Conservation (phyloP, 2,797 vertebrate genomes). For the Pterois miles region DNA sequence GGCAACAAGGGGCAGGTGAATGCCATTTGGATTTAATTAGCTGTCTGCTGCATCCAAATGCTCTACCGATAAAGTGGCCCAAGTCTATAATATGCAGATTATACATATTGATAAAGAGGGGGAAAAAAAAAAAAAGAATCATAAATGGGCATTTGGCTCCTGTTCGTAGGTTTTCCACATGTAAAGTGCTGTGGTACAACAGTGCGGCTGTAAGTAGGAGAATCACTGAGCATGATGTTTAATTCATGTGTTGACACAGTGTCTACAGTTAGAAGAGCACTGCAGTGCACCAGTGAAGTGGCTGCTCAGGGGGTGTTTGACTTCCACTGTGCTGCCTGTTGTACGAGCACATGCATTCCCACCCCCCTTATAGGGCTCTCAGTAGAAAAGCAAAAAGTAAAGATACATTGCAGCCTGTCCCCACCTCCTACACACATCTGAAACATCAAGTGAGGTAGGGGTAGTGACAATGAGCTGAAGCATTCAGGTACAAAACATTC, state of each 20-base stretch:
- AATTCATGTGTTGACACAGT: constrained; percentile 37
- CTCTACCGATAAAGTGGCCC: neutral
- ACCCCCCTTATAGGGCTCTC: neutral
- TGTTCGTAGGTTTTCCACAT: neutral
- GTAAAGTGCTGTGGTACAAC: neutral
- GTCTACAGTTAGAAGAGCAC: constrained; percentile 14
- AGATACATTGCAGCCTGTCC: neutral
- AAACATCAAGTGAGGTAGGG: neutral
- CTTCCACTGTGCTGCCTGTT: neutral
- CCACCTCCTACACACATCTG: neutral
- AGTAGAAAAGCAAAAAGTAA: neutral
- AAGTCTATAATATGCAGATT: neutral
- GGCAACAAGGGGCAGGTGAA: neutral
- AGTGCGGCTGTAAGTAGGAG: neutral
- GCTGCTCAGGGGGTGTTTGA: neutral
- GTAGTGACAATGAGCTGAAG: neutral
- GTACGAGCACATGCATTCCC: neutral
- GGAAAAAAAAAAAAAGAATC: neutral
- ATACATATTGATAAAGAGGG: neutral
- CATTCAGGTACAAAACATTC: neutral
- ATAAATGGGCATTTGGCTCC: neutral
- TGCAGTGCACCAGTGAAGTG: constrained; percentile 19
- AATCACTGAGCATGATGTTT: constrained; percentile 2
- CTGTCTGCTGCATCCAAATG: neutral
- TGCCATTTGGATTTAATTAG: neutral